Conservation (phyloP, 2,797 vertebrate species). For the Netta rufina region DNA sequence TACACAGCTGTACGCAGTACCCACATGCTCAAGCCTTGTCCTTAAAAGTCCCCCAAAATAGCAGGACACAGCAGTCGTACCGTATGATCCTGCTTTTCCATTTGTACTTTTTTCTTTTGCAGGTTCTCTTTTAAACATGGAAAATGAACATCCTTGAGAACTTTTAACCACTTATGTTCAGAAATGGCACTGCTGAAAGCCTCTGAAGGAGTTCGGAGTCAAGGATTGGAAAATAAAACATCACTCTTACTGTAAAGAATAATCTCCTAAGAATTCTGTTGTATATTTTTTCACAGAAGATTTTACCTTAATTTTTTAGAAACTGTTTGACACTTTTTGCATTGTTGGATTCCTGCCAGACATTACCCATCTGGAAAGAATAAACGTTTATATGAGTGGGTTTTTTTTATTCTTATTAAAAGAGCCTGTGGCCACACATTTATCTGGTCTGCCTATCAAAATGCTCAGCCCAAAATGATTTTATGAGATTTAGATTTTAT, state of each 20-base stretch:
- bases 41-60: background rate
- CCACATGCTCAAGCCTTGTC: background rate
- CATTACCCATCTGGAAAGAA: background rate
- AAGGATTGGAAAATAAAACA: background rate
- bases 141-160: conserved; percentile 52
- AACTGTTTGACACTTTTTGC: conserved; percentile 22
- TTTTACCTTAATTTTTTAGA: conserved; percentile 20
- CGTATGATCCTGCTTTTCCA: background rate
- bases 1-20: background rate
- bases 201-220: background rate
- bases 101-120: background rate
- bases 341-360: background rate
- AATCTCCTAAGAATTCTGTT: background rate
- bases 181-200: background rate
- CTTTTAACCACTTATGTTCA: background rate
- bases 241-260: background rate
- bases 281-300: conserved; percentile 36
- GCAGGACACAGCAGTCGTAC: background rate
- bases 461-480: background rate
- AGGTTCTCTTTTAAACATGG: conserved; percentile 80
- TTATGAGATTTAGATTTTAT: background rate
- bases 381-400: background rate
- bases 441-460: background rate
- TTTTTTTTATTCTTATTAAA: background rate
- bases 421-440: background rate